Conservation (phyloP, 2,888 invertebrate genomes). For the Aphrophora alni region DNA sequence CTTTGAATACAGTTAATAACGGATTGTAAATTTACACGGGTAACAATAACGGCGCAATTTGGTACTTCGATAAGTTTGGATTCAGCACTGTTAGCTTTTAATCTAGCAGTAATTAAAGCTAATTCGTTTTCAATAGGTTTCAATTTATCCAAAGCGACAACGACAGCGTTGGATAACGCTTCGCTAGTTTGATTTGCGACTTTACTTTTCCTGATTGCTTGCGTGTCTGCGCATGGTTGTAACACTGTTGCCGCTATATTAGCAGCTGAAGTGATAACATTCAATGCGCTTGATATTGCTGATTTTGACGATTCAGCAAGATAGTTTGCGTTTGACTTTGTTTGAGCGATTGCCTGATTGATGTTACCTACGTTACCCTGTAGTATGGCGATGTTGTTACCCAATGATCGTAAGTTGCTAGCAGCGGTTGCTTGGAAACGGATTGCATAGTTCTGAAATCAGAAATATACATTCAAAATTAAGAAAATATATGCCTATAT, state of each 20-base stretch:
- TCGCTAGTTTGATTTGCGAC: background rate
- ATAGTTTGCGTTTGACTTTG: background rate
- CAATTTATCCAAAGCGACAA: background rate
- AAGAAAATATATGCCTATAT: too few relatives aligned
- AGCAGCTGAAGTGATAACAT: background rate
- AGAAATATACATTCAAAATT: too few relatives aligned
- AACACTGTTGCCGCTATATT: background rate
- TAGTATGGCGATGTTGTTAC: background rate
- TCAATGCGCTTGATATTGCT: background rate
- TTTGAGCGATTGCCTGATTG: background rate
- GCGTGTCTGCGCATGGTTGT: background rate
- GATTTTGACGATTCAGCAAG: background rate
- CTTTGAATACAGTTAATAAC: background rate
- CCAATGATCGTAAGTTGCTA: background rate
- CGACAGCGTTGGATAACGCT: too few relatives aligned
- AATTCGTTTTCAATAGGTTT: background rate
- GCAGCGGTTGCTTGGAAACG: background rate
- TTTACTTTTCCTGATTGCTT: background rate
- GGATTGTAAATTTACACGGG: background rate
- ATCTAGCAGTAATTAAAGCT: background rate
- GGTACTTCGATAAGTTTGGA: background rate
- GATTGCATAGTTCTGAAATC: background rate
- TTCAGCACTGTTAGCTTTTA: background rate
- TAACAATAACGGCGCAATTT: background rate
- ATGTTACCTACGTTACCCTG: background rate